Percentiles rank a stretch among this genome's conserved stretches.
Evolutionary conservation across 2,797 vertebrate species (phyloP).

Genomic region (Enteromius trimaculatus): DNA sequence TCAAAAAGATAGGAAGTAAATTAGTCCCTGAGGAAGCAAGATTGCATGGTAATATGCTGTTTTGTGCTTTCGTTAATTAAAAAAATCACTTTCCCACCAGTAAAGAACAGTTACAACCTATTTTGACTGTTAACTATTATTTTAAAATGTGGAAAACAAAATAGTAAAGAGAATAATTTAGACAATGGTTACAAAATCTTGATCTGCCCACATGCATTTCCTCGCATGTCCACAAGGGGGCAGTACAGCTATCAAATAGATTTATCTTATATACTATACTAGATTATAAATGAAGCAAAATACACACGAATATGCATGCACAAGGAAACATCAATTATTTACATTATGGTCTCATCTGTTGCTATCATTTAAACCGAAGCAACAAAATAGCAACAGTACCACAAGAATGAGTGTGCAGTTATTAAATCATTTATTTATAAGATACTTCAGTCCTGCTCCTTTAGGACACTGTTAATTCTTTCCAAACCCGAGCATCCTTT

Average conservation of each 20-base stretch:
- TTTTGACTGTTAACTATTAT: background rate
- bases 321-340: background rate
- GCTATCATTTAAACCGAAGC: background rate
- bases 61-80: conserved; percentile 7
- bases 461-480: background rate
- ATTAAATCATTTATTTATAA: background rate
- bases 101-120: background rate
- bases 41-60: conserved; percentile 7
- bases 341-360: background rate
- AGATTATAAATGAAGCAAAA: background rate
- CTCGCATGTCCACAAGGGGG: conserved; percentile 31
- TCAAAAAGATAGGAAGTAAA: conserved; percentile 6
- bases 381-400: background rate
- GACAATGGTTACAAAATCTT: background rate
- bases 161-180: background rate
- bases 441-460: background rate
- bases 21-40: background rate
- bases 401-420: background rate
- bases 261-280: no score
- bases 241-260: background rate
- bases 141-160: background rate
- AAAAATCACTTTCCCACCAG: background rate
- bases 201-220: background rate
- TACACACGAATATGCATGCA: background rate
- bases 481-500: background rate